phyloP scores from a whole-genome alignment of 2,888 invertebrate species.

The Drosophila neutralis region DNA sequence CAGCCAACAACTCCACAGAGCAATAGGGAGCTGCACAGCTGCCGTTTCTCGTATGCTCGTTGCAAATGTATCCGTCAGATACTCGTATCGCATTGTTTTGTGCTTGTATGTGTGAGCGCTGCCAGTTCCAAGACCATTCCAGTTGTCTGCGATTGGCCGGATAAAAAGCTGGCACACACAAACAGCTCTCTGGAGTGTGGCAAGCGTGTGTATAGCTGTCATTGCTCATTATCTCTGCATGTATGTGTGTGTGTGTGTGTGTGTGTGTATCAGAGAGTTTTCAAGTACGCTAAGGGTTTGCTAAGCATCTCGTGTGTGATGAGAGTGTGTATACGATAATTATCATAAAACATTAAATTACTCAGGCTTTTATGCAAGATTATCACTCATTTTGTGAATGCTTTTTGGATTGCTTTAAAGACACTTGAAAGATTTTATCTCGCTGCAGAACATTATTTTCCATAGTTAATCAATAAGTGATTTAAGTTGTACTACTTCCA shows the following conservation, averaged over 20 bases:
- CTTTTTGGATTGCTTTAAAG: conserved; percentile 14
- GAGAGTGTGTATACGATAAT: conserved; percentile 53
- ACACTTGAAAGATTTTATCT: not conserved
- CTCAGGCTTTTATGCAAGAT: conserved; percentile 60
- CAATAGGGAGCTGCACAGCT: conserved; percentile 36
- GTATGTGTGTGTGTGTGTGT: not conserved
- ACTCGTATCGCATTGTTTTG: conserved; percentile 28
- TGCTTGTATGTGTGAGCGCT: conserved; percentile 22
- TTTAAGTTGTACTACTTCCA: not conserved
- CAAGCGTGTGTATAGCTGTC: conserved; percentile 30
- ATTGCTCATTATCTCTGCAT: conserved; percentile 45
- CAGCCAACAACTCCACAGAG: conserved; percentile 48
- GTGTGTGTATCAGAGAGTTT: conserved; percentile 21
- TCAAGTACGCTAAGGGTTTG: conserved; percentile 1
- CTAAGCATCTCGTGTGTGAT: conserved; percentile 17
- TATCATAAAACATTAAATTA: conserved; percentile 69
- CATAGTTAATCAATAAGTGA: conserved; percentile 1
- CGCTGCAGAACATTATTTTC: not conserved
- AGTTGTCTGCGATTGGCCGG: conserved; percentile 70
- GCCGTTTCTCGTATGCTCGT: conserved; percentile 13
- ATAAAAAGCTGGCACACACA: conserved; percentile 56
- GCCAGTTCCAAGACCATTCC: conserved; percentile 56
- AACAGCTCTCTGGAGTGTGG: conserved; percentile 35
- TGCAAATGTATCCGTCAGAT: conserved; percentile 58
- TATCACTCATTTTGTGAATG: conserved; percentile 51